Evolutionary conservation across 2,888 invertebrate species (phyloP), one percentile per base, ranked within the genome.

Genomic region (Ormyrus nitidulus): DNA sequence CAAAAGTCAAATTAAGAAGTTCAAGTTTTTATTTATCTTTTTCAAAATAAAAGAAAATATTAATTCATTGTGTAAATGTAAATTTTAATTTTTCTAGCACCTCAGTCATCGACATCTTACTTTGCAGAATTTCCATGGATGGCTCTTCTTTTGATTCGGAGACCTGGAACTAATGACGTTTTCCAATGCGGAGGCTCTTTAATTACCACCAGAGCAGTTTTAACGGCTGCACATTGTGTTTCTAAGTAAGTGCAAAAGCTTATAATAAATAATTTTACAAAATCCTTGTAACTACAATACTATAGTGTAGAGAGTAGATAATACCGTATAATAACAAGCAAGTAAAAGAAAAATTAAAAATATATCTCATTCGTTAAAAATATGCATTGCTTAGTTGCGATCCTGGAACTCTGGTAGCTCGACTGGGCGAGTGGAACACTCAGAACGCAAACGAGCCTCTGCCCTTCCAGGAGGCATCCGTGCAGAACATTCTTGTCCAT

Each of bases 51-150:
- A 19, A 19, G 19, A 19, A 19, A 19, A 19, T 19, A 94, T 83
- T 54, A 61, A 69, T 70, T 71, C 65, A 4, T 66, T 3, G 44
- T 9, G n/a, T 5, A n/a, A 54, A 8, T 19, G 46, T 69, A 34
- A 34, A 34, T 75, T 77, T 46, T 48, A 11, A 53, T 54, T 66
- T 51, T 34, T 4, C 34, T 58, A 95, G 94, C 59, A 93, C 92
- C 0, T 90, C 94, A 46, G 88, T 5, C 1, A 13, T 49, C 94
- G 6, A 95, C 95, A 87, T 92, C 93, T 0, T 93, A 95, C 86
- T 96, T 94, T 85, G 96, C 93, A 0, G 96, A 96, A 90, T 96
- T 95, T 88, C 96, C 96, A 0, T 96, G 96, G 96, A 95, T 96
- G 94, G 94, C 94, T 0, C 95, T 95, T 0, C 91, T 96, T 46